These are phyloP conservation scores for Hydractinia echinata DNA, from an alignment of 30 jellyfish, hydroid and myxozoan genomes.

Conservation along the genomic window DNA sequence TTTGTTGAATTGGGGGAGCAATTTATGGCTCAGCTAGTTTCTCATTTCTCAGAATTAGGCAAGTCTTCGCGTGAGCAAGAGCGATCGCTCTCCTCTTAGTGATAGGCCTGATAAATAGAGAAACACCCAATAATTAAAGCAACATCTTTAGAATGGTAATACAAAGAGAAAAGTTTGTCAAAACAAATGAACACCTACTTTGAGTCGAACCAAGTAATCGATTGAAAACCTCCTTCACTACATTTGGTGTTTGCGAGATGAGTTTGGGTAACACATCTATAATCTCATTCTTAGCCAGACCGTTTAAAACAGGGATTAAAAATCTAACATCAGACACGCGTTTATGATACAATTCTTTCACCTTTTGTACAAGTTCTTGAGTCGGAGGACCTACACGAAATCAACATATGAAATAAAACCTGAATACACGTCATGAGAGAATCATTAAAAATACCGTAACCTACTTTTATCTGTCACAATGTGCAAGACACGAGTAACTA, in stretches of 20 bases:
- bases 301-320: conserved; percentile 91
- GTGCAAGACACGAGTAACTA: conserved; percentile 84
- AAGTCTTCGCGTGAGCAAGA: too few relatives aligned
- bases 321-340: conserved; percentile 97
- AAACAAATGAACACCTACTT: conserved; percentile 52
- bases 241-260: conserved; percentile 91
- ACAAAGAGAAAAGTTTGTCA: neutral
- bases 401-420: neutral
- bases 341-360: conserved; percentile 87
- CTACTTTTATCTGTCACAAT: conserved; percentile 91
- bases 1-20: too few relatives aligned
- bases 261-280: conserved; percentile 85
- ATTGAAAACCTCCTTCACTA: conserved; percentile 97
- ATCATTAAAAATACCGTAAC: neutral
- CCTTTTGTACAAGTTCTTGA: conserved; percentile 86
- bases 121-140: too few relatives aligned
- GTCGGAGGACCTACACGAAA: conserved; percentile 76
- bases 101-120: too few relatives aligned
- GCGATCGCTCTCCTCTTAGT: too few relatives aligned
- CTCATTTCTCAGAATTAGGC: too few relatives aligned
- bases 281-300: conserved; percentile 80
- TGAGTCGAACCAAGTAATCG: conserved; percentile 83
- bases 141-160: too few relatives aligned
- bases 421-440: neutral
- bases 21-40: too few relatives aligned